A percentile compares a stretch with the other conserved stretches of the same genome.
phyloP scores from a whole-genome alignment of 1,140 invertebrate genomes.

The Asobara japonica region DNA sequence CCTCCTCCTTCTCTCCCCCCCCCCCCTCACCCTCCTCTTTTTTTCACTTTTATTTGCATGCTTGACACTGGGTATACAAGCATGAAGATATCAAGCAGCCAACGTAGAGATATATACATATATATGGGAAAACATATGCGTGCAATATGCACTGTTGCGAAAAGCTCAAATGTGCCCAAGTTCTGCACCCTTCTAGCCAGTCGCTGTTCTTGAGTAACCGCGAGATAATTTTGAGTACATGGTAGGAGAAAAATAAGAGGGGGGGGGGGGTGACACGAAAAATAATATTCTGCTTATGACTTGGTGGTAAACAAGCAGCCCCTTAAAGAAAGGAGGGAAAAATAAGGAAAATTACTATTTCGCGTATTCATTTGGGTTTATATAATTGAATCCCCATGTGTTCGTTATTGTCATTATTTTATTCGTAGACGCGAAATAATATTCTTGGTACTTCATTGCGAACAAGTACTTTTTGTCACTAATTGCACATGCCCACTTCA shows the following conservation, averaged over 20 bases:
- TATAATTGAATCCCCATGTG: too few species aligned
- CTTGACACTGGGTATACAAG: background rate
- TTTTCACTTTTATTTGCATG: background rate
- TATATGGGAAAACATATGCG: background rate
- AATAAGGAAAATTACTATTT: background rate
- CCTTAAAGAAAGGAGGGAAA: background rate
- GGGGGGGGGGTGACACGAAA: background rate
- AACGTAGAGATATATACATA: too few species aligned
- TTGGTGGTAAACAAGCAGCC: background rate
- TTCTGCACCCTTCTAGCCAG: background rate
- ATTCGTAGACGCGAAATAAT: too few species aligned
- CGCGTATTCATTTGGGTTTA: too few species aligned
- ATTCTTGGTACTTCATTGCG: too few species aligned
- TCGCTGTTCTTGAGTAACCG: background rate
- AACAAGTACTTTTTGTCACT: too few species aligned
- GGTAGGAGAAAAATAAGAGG: background rate
- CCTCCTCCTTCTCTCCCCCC: background rate
- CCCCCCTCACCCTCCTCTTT: background rate
- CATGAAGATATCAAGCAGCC: background rate
- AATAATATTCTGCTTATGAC: background rate
- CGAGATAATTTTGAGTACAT: constrained; percentile 1
- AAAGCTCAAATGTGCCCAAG: background rate
- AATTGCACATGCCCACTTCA: too few species aligned
- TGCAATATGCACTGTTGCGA: background rate
- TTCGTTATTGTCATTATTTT: too few species aligned